These are phyloP conservation scores for Ochropleura leucogaster DNA, from an alignment of 2,888 invertebrate genomes.

Conservation along the genomic window DNA sequence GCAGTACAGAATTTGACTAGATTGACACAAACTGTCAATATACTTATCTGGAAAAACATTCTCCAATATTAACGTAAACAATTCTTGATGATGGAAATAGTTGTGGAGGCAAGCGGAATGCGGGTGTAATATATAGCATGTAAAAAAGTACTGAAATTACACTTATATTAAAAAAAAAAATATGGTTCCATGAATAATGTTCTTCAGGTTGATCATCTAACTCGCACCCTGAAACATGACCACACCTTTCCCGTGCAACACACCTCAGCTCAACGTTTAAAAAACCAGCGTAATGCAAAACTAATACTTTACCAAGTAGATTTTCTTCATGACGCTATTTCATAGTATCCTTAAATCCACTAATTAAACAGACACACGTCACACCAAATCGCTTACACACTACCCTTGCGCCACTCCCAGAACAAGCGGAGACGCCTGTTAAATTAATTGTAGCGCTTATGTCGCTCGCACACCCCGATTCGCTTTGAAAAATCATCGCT, in stretches of 20 bases:
- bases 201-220: no score
- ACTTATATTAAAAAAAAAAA: no score
- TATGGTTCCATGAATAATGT: no score
- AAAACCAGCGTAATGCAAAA: no score
- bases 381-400: conserved; percentile 7
- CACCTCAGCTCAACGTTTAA: no score
- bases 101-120: not conserved
- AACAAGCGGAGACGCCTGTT: conserved; percentile 75
- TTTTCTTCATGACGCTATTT: no score
- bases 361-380: not conserved
- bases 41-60: not conserved
- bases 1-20: no score
- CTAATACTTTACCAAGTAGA: no score
- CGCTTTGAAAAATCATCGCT: conserved; percentile 87
- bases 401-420: conserved; percentile 20
- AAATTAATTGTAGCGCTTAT: conserved; percentile 88
- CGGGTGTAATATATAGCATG: not conserved
- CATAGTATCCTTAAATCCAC: not conserved
- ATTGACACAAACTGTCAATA: not conserved
- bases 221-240: no score
- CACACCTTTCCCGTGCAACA: no score
- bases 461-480: conserved; percentile 83
- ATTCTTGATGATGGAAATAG: not conserved
- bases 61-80: not conserved
- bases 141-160: no score